These are phyloP conservation scores for Hirtodrosophila alboralis DNA, from an alignment of 2,888 invertebrate species.

Conservation along the genomic window DNA sequence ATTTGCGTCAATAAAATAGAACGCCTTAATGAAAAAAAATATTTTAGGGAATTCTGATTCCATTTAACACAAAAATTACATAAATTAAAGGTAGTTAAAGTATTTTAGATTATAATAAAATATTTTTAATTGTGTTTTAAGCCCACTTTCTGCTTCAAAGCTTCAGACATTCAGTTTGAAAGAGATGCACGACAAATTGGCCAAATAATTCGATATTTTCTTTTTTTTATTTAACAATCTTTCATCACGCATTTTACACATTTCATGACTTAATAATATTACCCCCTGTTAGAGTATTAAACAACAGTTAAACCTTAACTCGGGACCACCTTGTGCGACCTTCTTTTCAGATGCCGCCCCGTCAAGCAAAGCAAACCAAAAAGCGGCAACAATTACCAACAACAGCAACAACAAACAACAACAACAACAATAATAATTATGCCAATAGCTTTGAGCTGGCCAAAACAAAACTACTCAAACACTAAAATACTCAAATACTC, in stretches of 20 bases:
- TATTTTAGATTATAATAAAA: too few species aligned
- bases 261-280: background rate
- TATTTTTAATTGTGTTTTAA: too few species aligned
- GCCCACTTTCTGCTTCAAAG: too few species aligned
- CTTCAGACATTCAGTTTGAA: too few species aligned
- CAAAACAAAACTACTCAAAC: conserved; percentile 31
- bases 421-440: conserved; percentile 66
- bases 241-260: background rate
- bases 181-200: too few species aligned
- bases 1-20: too few species aligned
- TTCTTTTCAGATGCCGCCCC: conserved; percentile 75
- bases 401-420: conserved; percentile 41
- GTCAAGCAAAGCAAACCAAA: conserved; percentile 47
- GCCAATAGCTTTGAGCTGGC: conserved; percentile 59
- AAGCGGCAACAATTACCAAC: conserved; percentile 70
- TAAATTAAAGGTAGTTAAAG: too few species aligned
- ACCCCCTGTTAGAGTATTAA: conserved; percentile 30
- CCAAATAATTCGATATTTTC: too few species aligned
- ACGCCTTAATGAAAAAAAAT: too few species aligned
- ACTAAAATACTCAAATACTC: conserved; percentile 22
- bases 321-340: conserved; percentile 82
- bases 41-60: too few species aligned
- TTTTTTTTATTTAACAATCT: too few species aligned
- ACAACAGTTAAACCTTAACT: conserved; percentile 41
- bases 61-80: too few species aligned